Conservation (phyloP, 2,797 vertebrate species). For the Enteromius anoplus region DNA sequence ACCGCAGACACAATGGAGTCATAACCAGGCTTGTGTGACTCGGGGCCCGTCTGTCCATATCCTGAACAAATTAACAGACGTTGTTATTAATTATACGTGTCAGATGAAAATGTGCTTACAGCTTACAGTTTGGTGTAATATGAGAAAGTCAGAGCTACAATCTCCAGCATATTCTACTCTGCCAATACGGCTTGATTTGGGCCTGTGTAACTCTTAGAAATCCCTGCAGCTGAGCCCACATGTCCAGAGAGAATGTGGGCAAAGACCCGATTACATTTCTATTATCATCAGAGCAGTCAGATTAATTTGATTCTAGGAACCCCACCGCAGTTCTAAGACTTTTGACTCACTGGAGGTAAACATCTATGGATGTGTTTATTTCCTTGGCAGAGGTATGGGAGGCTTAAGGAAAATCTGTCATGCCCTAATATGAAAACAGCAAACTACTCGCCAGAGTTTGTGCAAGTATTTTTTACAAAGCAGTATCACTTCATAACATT, state of each 20-base stretch:
- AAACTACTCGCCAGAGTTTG: constrained; percentile 9
- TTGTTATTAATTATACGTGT: constrained; percentile 22
- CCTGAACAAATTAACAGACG: constrained; percentile 67
- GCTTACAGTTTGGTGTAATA: constrained; percentile 6
- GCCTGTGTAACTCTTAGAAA: constrained; percentile 13
- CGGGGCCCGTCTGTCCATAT: constrained; percentile 93
- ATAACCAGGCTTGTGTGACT: constrained; percentile 86
- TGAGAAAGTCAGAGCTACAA: neutral
- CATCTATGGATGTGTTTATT: constrained; percentile 43
- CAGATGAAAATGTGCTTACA: constrained; percentile 34
- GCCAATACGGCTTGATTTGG: constrained; percentile 1
- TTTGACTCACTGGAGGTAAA: constrained; percentile 32
- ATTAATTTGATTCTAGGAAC: constrained; percentile 42
- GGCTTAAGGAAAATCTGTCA: constrained; percentile 41
- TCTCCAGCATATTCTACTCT: constrained; percentile 19
- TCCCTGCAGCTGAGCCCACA: constrained; percentile 29
- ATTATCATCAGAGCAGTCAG: constrained; percentile 10
- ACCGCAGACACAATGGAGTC: constrained; percentile 89
- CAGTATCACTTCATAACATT: constrained; percentile 5
- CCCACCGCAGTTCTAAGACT: constrained; percentile 18
- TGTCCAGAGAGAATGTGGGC: neutral
- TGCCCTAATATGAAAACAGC: constrained; percentile 32
- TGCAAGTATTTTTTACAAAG: neutral
- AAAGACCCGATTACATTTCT: constrained; percentile 33
- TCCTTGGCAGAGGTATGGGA: constrained; percentile 9